A percentile compares a stretch with the other conserved stretches of the same genome.
phyloP scores from a whole-genome alignment of 2,113 vertebrate species.

The Tupaia chinensis region DNA sequence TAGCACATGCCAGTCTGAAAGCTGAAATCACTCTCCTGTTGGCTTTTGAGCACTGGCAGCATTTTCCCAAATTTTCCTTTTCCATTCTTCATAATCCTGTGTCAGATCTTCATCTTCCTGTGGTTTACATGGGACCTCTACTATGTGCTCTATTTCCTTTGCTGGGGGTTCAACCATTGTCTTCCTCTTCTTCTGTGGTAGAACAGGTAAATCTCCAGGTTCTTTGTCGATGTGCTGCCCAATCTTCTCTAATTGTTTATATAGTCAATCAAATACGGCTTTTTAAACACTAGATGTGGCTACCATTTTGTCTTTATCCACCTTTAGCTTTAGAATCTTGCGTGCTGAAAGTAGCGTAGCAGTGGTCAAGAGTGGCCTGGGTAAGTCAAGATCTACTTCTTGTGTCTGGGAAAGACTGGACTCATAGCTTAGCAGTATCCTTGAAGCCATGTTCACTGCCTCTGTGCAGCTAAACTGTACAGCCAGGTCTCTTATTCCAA shows the following conservation, averaged over 20 bases:
- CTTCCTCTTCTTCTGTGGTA: slow-evolving; percentile 84
- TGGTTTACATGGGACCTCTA: slow-evolving; percentile 82
- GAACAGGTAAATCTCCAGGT: slow-evolving; percentile 40
- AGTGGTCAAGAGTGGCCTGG: slow-evolving; percentile 91
- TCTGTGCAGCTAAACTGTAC: slow-evolving; percentile 92
- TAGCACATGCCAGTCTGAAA: background rate
- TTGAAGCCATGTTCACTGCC: slow-evolving; percentile 88
- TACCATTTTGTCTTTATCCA: slow-evolving; percentile 91
- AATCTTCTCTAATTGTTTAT: slow-evolving; percentile 89
- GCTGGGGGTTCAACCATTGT: slow-evolving; percentile 73
- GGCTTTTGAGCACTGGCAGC: slow-evolving; percentile 86
- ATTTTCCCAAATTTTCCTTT: slow-evolving; percentile 92
- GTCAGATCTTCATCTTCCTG: slow-evolving; percentile 79
- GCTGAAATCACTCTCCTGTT: slow-evolving; percentile 28
- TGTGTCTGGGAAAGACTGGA: slow-evolving; percentile 89
- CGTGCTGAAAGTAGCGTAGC: slow-evolving; percentile 91
- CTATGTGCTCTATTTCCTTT: slow-evolving; percentile 80
- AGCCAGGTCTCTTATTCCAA: slow-evolving; percentile 91
- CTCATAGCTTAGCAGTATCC: slow-evolving; percentile 89
- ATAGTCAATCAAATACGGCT: slow-evolving; percentile 91
- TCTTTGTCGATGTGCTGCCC: slow-evolving; percentile 85
- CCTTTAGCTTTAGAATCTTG: slow-evolving; percentile 92
- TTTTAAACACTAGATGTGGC: slow-evolving; percentile 90
- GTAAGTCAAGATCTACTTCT: slow-evolving; percentile 89
- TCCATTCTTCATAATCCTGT: slow-evolving; percentile 94